Evolutionary conservation across 64 coral and sea anemone genomes (phyloP).

Genomic region (Montipora cactus): DNA sequence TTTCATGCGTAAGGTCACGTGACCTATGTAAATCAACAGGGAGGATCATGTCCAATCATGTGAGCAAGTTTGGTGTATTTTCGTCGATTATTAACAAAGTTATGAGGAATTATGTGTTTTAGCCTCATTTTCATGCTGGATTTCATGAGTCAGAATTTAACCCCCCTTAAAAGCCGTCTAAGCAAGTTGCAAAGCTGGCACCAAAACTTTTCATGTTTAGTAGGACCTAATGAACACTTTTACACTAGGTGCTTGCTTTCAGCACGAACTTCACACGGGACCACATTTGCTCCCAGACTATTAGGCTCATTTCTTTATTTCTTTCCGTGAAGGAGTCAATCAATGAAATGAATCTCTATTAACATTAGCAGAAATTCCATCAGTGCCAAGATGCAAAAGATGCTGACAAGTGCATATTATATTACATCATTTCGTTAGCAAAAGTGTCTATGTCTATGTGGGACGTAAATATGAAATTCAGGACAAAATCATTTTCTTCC

Average conservation of each 20-base stretch:
- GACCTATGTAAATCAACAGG: constrained; percentile 66
- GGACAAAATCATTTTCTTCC: no score
- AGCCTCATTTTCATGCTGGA: background rate
- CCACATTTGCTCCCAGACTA: background rate
- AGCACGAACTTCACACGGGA: constrained; percentile 70
- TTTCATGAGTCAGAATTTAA: background rate
- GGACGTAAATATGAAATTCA: no score
- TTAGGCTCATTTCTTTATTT: no score
- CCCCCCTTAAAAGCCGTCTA: constrained; percentile 29
- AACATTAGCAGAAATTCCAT: no score
- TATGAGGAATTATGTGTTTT: constrained; percentile 30
- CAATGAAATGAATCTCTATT: no score
- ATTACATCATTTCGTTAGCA: no score
- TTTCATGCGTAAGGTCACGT: no score
- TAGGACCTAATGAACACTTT: constrained; percentile 72
- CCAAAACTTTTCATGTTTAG: constrained; percentile 72
- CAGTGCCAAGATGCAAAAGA: no score
- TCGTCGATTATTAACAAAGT: constrained; percentile 55
- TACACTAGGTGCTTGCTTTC: constrained; percentile 58
- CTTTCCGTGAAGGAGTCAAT: no score
- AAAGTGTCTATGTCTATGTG: no score
- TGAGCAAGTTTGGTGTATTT: constrained; percentile 60
- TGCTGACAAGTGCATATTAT: no score
- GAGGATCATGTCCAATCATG: constrained; percentile 58
- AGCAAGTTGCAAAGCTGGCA: constrained; percentile 61